A percentile compares a stretch with the other conserved stretches of the same genome.
Evolutionary conservation across 2,113 vertebrate species (phyloP).

Genomic region (Engystomops pustulosus): DNA sequence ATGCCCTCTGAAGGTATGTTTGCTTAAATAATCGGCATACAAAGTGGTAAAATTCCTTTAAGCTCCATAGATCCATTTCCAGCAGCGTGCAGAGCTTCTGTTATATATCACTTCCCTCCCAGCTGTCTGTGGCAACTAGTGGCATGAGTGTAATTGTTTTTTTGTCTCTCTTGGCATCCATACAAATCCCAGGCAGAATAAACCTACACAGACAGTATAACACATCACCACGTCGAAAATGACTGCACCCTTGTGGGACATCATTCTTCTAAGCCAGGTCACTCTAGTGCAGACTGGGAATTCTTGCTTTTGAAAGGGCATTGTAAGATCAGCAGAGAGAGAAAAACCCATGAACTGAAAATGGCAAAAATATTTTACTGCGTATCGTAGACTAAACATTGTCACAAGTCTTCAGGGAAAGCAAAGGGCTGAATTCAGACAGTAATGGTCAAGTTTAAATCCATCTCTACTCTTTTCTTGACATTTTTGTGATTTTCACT

Average conservation of each 20-base stretch:
- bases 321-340: conserved; percentile 15
- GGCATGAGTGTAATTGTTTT: conserved; percentile 16
- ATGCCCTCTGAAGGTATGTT: too few species aligned
- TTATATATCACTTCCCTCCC: background rate
- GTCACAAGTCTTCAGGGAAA: background rate
- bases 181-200: conserved; percentile 21
- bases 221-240: conserved; percentile 19
- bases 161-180: conserved; percentile 24
- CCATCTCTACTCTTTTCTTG: background rate
- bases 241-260: conserved; percentile 23
- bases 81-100: background rate
- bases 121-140: conserved; percentile 13
- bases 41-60: too few species aligned
- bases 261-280: conserved; percentile 26
- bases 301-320: conserved; percentile 24
- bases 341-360: conserved; percentile 12
- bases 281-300: conserved; percentile 6
- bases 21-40: too few species aligned
- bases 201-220: conserved; percentile 22
- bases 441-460: background rate
- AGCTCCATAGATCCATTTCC: background rate
- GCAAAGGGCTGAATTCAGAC: background rate
- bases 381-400: background rate
- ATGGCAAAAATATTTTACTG: background rate
- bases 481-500: background rate